These are phyloP conservation scores for Conistra vaccinii DNA, from an alignment of 2,888 invertebrate genomes.

Conservation along the genomic window DNA sequence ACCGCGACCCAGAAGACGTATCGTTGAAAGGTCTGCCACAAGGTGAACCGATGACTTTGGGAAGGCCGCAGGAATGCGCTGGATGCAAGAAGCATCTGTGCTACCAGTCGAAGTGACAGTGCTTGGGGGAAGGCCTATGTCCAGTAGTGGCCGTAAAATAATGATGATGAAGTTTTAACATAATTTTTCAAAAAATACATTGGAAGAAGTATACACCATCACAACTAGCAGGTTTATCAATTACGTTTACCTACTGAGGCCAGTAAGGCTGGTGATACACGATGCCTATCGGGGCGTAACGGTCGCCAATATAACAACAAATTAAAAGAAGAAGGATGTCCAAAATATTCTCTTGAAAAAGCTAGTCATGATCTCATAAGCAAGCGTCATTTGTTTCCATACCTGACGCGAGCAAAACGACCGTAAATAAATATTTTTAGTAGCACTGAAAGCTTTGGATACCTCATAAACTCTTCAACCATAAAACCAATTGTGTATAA, in stretches of 20 bases:
- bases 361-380: not conserved
- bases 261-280: not conserved
- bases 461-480: conserved; percentile 44
- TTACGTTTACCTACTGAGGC: not conserved
- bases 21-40: too few species aligned
- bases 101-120: too few species aligned
- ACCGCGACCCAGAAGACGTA: too few species aligned
- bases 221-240: not conserved
- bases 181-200: not conserved
- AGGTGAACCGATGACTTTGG: too few species aligned
- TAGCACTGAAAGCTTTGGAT: conserved; percentile 31
- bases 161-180: not conserved
- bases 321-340: not conserved
- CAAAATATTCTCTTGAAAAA: not conserved
- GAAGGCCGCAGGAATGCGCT: too few species aligned
- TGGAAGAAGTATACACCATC: not conserved
- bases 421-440: conserved; percentile 33
- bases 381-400: conserved; percentile 4
- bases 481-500: conserved; percentile 65
- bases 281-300: not conserved
- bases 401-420: conserved; percentile 6
- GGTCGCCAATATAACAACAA: not conserved
- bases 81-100: too few species aligned
- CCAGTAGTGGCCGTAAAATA: too few species aligned
- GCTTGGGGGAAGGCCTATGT: too few species aligned